Base-by-base conservation (phyloP, 1,140 invertebrate species). In the Brachionus rubens region DNA sequence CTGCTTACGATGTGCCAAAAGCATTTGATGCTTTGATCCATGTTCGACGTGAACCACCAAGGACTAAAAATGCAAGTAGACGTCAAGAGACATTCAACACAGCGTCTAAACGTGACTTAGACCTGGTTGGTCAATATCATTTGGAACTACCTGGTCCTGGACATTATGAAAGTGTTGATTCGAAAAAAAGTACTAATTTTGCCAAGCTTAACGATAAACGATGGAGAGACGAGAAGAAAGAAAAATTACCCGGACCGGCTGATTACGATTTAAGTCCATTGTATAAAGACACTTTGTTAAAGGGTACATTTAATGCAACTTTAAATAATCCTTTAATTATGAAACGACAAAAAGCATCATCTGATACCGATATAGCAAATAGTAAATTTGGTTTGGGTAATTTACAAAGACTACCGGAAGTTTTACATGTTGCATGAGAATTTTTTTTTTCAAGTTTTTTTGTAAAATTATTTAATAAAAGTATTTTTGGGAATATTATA, bases 231-330 rank as follows among this genome's bases (percentile, higher is more conserved):
- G 54, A 59, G 14, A 24, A 19, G n/a, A 56, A 21, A 68, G 65
- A 41, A 14, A 43, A 77, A 24, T 12, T 21, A 43, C 56, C 47
- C 16, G 76, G 48, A 52, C 62, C 62, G 28, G 56, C 50, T 26
- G 46, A 77, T 59, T 75, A 75, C 33, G 72, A 75, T 5, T 28
- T 75, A 33, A 83, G 83, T 59, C 83, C 83, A 12, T 75, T 85
- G 76, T 78, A 83, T 21, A 82, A 83, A 75, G 83, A 85, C 56
- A 83, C 83, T 41, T 81, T 85, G 16, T 77, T 85, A 36, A 80
- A 80, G 43, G 83, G 83, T 72, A 84, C 83, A 36, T 85, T 85
- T 78, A 85, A 85, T 78, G 81, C 82, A n/a, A 84, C 82, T 0
- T 78, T 85, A 19, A 81, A 82, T 79, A 85, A 85, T 78, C 83